Conservation (phyloP, 2,888 invertebrate species). For the Coelopa pilipes region DNA sequence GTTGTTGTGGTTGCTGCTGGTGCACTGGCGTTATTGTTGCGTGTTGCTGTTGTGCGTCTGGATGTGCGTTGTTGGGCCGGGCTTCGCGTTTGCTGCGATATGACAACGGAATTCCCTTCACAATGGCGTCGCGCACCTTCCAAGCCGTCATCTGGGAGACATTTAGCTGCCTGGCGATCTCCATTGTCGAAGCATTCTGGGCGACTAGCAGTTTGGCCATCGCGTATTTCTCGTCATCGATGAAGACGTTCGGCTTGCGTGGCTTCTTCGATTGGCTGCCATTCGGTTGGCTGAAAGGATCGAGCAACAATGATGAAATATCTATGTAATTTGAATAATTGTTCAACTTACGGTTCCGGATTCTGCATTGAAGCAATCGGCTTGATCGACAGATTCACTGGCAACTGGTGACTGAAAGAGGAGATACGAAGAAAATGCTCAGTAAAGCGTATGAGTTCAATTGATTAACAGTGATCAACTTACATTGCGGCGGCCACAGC, state of each 20-base stretch:
- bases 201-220: constrained; percentile 64
- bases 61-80: constrained; percentile 39
- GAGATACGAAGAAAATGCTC: no score
- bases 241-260: constrained; percentile 65
- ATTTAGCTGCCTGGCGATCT: constrained; percentile 64
- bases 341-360: constrained; percentile 25
- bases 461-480: constrained; percentile 35
- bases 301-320: neutral
- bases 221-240: constrained; percentile 64
- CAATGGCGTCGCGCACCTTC: constrained; percentile 65
- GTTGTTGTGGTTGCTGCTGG: constrained; percentile 13
- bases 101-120: constrained; percentile 64
- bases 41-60: neutral
- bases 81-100: constrained; percentile 61
- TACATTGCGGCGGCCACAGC: constrained; percentile 49
- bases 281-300: constrained; percentile 18
- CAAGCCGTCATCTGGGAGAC: constrained; percentile 67
- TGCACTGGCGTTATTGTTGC: constrained; percentile 30
- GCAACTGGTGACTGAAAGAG: constrained; percentile 55
- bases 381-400: constrained; percentile 63
- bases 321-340: neutral
- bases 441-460: neutral
- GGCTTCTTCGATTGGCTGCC: constrained; percentile 56
- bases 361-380: constrained; percentile 55
- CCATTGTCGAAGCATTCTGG: constrained; percentile 65